Evolutionary conservation across 2,888 invertebrate genomes (phyloP), one percentile per base, ranked within the genome.

Genomic region (Tineola bisselliella): DNA sequence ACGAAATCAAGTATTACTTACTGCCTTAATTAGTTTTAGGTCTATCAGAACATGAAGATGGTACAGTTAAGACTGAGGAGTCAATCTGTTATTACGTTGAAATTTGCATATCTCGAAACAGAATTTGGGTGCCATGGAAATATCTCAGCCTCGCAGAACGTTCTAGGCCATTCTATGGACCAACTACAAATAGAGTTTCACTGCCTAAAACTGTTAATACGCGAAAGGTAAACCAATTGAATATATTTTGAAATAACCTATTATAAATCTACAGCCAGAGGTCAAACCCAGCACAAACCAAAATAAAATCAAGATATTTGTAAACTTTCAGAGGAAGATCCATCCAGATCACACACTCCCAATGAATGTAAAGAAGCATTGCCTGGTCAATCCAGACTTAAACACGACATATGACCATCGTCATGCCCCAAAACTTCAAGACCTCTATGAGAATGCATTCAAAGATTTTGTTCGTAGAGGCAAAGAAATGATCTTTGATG

Each of bases 21-120:
- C n/a, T n/a, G n/a, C n/a, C n/a, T n/a, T n/a, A n/a, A n/a, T 62
- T 60, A 86, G 86, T 84, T 74, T 64, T 86, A 72, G 86, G 79
- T 8, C 79, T 86, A 66, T 71, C 76, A 10, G 66, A 68, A 11
- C 74, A 75, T 61, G 70, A 74, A 61, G 77, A 82, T 64, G 79
- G 75, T 2, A 69, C 67, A 6, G 67, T 82, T 2, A 65, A 63
- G 3, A 69, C 76, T 4, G 77, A 75, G 0, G 70, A 76, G 61
- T 73, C 83, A 58, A 68, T 87, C 1, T 87, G 86, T 65, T 87
- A 87, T 64, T 80, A 76, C 65, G 83, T 84, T 19, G 79, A 87
- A 63, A 78, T 77, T 69, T 54, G 54, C 12, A 25, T 3, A 18
- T 12, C 18, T 11, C 3, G 25, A 18, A 8, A 54, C 8, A 54